A percentile compares a stretch with the other conserved stretches of the same genome.
Evolutionary conservation across 2,888 invertebrate species (phyloP).

Genomic region (Pterostichus niger): DNA sequence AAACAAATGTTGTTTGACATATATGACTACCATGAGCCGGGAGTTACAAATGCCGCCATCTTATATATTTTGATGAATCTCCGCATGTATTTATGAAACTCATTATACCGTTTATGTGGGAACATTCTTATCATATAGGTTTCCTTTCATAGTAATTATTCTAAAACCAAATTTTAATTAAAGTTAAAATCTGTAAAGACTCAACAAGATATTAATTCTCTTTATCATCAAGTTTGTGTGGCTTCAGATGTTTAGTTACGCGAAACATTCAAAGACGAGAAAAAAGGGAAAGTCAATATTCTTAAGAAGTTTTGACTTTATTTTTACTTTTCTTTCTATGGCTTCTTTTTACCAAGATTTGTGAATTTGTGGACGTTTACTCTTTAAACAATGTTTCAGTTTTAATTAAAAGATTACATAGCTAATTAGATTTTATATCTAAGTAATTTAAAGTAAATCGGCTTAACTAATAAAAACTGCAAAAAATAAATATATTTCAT

Average conservation of each 20-base stretch:
- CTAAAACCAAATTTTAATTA: constrained; percentile 29
- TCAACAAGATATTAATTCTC: neutral
- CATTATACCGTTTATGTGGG: neutral
- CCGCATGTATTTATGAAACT: neutral
- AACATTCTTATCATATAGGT: neutral
- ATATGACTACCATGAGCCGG: too few species aligned
- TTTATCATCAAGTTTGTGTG: constrained; percentile 16
- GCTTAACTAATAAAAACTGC: too few species aligned
- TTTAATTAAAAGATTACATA: too few species aligned
- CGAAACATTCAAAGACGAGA: neutral
- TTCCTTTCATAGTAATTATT: neutral
- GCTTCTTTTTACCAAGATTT: too few species aligned
- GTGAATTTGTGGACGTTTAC: too few species aligned
- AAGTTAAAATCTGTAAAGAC: constrained; percentile 18
- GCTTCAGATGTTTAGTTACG: neutral
- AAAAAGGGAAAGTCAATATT: neutral
- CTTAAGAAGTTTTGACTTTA: constrained; percentile 7
- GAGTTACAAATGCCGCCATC: too few species aligned
- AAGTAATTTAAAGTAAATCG: too few species aligned
- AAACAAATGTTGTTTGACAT: too few species aligned
- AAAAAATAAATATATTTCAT: too few species aligned
- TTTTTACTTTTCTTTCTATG: neutral
- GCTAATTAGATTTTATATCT: too few species aligned
- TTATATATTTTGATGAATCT: too few species aligned
- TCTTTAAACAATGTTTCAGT: too few species aligned